A percentile compares a stretch with the other conserved stretches of the same genome.
Conservation (phyloP, 2,888 invertebrate genomes). For the Amphiduros pacificus region DNA sequence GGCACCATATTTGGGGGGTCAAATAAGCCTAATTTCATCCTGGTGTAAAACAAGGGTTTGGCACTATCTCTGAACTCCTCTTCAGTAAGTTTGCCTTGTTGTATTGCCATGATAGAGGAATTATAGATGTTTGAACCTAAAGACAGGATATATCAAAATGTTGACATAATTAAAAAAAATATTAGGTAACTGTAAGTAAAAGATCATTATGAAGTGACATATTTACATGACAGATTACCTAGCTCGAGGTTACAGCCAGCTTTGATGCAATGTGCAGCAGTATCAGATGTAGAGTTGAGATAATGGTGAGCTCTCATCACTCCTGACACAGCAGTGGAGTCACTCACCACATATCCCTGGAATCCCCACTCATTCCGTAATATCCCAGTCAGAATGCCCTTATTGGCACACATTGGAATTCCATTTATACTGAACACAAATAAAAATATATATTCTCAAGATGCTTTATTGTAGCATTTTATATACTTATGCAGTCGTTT, state of each 20-base stretch:
- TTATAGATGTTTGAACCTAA: constrained; percentile 2
- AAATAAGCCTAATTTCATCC: constrained; percentile 35
- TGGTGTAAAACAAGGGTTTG: constrained; percentile 33
- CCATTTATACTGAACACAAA: constrained; percentile 38
- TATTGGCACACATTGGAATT: constrained; percentile 37
- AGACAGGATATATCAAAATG: too few species aligned
- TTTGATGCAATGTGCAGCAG: constrained; percentile 35
- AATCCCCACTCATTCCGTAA: constrained; percentile 31
- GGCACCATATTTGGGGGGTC: constrained; percentile 44
- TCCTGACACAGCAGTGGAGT: constrained; percentile 43
- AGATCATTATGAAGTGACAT: too few species aligned
- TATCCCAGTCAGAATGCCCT: constrained; percentile 29
- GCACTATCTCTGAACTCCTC: constrained; percentile 25
- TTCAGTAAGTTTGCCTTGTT: constrained; percentile 17
- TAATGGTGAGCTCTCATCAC: constrained; percentile 30
- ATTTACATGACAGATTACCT: too few species aligned
- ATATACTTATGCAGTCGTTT: too few species aligned
- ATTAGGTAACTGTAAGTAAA: too few species aligned
- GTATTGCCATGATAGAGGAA: constrained; percentile 22
- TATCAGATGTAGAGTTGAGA: constrained; percentile 31
- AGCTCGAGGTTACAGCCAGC: constrained; percentile 44
- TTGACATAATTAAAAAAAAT: too few species aligned
- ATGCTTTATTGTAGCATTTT: too few species aligned
- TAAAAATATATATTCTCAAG: not conserved
- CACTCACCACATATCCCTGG: constrained; percentile 35